Percentiles rank a stretch among this genome's conserved stretches.
These are phyloP conservation scores for Eupithecia pulchellata DNA, from an alignment of 2,888 invertebrate species.

Conservation along the genomic window DNA sequence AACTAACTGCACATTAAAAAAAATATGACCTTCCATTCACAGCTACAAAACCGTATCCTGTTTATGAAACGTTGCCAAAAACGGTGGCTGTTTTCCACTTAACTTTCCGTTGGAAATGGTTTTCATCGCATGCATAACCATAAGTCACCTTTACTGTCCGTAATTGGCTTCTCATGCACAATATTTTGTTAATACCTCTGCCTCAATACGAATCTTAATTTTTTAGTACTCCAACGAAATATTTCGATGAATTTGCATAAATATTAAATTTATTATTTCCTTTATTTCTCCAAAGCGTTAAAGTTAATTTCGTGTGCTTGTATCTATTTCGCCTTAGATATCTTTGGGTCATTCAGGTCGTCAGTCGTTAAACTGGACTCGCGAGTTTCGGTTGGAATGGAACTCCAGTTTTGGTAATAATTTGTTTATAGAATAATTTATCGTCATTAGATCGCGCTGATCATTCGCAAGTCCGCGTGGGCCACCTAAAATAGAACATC, in stretches of 20 bases:
- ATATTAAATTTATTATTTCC: constrained; percentile 19
- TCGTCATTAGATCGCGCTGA: constrained; percentile 22
- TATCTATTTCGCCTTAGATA: constrained; percentile 8
- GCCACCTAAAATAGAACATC: constrained; percentile 62
- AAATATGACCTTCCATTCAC: neutral
- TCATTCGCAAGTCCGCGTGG: constrained; percentile 54
- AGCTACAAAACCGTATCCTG: constrained; percentile 50
- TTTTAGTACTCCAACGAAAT: neutral
- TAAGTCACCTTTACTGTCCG: constrained; percentile 54
- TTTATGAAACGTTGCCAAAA: constrained; percentile 58
- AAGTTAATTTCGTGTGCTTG: constrained; percentile 12
- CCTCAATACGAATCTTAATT: neutral
- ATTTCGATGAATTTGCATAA: constrained; percentile 28
- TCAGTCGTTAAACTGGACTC: constrained; percentile 13
- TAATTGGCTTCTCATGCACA: constrained; percentile 33
- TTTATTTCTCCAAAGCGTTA: constrained; percentile 11
- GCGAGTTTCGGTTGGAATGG: neutral
- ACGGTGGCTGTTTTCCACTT: constrained; percentile 56
- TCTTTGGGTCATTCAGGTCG: constrained; percentile 23
- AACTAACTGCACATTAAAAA: too few species aligned
- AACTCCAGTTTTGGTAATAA: neutral
- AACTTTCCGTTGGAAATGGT: constrained; percentile 48
- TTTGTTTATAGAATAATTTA: neutral
- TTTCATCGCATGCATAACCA: constrained; percentile 24
- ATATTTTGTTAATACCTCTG: constrained; percentile 20